Conservation (phyloP, 2,797 vertebrate species). For the Paramormyrops hopkinsi region DNA sequence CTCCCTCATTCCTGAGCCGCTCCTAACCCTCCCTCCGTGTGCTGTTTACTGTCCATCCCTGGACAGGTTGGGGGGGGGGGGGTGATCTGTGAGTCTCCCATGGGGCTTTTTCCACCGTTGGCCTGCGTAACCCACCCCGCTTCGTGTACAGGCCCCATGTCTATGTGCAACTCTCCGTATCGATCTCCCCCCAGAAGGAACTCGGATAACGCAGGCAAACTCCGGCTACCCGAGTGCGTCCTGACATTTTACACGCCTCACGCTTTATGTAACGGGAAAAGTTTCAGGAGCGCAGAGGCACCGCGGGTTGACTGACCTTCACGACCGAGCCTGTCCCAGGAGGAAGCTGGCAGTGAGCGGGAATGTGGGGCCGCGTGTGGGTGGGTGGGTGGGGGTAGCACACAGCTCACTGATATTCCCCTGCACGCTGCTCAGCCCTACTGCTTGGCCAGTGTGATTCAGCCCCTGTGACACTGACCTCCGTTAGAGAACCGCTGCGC, state of each 20-base stretch:
- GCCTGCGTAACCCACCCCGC: not conserved
- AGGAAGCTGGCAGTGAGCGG: not conserved
- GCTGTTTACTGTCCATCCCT: not conserved
- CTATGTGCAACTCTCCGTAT: not conserved
- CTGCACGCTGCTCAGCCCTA: not conserved
- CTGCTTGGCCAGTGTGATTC: not conserved
- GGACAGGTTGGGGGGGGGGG: not conserved
- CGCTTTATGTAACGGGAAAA: constrained; percentile 23
- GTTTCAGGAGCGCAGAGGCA: constrained; percentile 26
- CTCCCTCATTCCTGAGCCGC: not conserved
- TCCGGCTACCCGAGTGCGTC: constrained; percentile 26
- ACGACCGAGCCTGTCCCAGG: not conserved
- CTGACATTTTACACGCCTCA: constrained; percentile 16
- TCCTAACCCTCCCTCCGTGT: not conserved
- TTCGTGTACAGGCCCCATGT: not conserved
- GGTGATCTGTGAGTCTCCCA: not conserved
- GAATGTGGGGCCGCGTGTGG: not conserved
- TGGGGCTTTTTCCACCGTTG: not conserved
- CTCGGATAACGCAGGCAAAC: not conserved
- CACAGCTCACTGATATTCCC: not conserved
- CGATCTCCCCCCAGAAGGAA: not conserved
- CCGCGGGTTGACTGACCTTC: constrained; percentile 32
- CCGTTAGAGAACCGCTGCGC: not conserved
- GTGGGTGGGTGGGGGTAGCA: not conserved
- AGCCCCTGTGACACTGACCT: not conserved